These are phyloP conservation scores for Ptyas mucosa DNA, from an alignment of 2,113 vertebrate genomes.

Conservation along the genomic window DNA sequence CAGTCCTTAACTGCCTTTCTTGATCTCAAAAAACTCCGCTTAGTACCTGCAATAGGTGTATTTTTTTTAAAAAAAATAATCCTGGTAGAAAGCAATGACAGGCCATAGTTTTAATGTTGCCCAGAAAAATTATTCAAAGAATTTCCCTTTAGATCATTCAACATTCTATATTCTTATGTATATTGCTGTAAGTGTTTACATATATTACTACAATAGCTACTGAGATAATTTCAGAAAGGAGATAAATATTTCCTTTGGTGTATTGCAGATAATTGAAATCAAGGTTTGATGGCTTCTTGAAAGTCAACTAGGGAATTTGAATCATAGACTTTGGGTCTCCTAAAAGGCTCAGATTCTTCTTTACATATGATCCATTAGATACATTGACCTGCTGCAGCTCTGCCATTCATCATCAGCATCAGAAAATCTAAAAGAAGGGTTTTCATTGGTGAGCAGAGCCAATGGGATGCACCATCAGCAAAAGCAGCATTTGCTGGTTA, in stretches of 20 bases:
- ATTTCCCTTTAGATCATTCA: background rate
- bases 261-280: background rate
- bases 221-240: background rate
- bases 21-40: background rate
- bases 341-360: background rate
- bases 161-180: background rate
- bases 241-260: background rate
- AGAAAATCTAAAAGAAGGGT: background rate
- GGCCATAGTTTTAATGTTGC: background rate
- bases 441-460: background rate
- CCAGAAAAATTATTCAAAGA: background rate
- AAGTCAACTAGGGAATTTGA: background rate
- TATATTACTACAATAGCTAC: background rate
- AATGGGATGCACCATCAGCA: background rate
- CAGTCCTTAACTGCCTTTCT: background rate
- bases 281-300: background rate
- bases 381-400: background rate
- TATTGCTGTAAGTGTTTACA: no score
- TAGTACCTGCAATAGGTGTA: background rate
- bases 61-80: background rate
- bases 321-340: background rate
- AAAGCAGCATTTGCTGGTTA: background rate
- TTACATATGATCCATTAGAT: background rate
- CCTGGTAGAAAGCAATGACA: background rate
- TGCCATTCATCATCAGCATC: background rate